These are phyloP conservation scores for Zaprionus lineosus DNA, from an alignment of 2,888 invertebrate species.

Conservation along the genomic window DNA sequence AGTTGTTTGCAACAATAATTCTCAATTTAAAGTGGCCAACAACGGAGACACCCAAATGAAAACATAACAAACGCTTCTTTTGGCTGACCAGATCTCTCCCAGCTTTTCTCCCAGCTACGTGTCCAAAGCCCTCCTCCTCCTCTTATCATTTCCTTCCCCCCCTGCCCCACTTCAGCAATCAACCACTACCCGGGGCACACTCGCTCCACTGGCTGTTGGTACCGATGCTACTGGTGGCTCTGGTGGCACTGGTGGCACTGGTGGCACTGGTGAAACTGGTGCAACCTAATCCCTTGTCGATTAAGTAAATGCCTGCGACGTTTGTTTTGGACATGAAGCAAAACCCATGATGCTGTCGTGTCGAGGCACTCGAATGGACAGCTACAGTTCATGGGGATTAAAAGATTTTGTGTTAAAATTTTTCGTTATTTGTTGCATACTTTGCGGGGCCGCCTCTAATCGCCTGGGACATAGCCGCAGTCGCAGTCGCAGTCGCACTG, in stretches of 20 bases:
- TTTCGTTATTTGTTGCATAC: conserved; percentile 65
- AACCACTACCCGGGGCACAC: conserved; percentile 2
- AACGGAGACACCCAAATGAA: conserved; percentile 44
- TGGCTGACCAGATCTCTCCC: not conserved
- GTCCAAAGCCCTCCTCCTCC: not conserved
- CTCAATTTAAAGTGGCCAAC: conserved; percentile 74
- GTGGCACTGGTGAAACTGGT: no score
- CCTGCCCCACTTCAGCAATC: conserved; percentile 1
- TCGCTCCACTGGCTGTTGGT: no score
- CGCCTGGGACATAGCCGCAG: conserved; percentile 37
- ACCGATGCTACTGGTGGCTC: no score
- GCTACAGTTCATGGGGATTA: conserved; percentile 78
- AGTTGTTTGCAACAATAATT: conserved; percentile 74
- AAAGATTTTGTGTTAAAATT: conserved; percentile 71
- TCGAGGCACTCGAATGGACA: conserved; percentile 40
- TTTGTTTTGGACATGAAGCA: conserved; percentile 59
- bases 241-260: no score
- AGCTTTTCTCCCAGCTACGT: conserved; percentile 10
- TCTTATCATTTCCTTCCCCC: not conserved
- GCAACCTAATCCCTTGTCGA: conserved; percentile 80
- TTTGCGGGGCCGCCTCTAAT: conserved; percentile 38
- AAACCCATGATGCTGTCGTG: conserved; percentile 36
- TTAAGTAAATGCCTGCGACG: conserved; percentile 80
- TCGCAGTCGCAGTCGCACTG: conserved; percentile 27
- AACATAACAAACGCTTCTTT: conserved; percentile 37